phyloP scores from a whole-genome alignment of 2,113 vertebrate genomes.

The Lagenorhynchus albirostris region DNA sequence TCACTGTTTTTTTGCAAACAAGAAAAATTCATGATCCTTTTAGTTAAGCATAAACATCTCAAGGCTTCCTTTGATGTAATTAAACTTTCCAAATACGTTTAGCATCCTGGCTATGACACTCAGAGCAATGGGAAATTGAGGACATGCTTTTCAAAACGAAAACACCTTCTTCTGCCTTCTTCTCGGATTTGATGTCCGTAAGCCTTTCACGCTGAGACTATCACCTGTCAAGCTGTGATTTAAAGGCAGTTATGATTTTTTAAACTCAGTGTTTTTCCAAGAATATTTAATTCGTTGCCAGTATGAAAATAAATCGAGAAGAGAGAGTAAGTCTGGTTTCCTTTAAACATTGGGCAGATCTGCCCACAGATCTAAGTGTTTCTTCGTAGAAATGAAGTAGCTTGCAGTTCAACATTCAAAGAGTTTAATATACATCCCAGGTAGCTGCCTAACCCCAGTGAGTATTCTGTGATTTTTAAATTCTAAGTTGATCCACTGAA shows the following conservation, averaged over 20 bases:
- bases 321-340: neutral
- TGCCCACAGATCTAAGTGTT: neutral
- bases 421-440: neutral
- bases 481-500: neutral
- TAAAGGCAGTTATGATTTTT: neutral
- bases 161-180: neutral
- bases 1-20: neutral
- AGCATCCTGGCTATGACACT: neutral
- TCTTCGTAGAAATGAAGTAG: conserved; percentile 10
- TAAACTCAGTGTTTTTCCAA: neutral
- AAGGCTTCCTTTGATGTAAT: neutral
- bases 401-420: neutral
- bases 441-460: neutral
- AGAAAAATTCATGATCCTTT: neutral
- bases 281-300: neutral
- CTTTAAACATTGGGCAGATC: neutral
- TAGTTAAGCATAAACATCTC: neutral
- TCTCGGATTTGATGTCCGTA: neutral
- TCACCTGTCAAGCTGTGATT: neutral
- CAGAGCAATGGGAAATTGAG: neutral
- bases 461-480: neutral
- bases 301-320: neutral
- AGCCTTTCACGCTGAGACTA: neutral
- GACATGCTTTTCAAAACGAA: neutral
- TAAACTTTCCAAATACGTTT: conserved; percentile 7